Conservation (phyloP, 1,140 invertebrate species). For the Linepithema humile region DNA sequence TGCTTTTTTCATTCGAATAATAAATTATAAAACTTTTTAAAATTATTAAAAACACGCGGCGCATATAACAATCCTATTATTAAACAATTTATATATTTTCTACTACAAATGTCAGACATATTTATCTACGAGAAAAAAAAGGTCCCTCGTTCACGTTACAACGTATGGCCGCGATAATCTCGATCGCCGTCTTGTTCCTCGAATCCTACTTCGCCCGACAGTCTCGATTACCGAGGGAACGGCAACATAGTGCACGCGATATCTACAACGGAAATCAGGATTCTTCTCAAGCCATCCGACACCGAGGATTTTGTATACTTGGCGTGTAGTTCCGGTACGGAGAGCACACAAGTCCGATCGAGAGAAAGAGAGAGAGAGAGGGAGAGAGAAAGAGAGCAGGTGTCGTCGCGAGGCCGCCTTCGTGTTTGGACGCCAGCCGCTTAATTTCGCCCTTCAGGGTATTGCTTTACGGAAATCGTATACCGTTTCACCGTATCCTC, state of each 20-base stretch:
- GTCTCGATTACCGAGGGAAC: constrained; percentile 6
- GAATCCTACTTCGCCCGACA: background rate
- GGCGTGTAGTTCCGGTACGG: background rate
- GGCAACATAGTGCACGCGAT: background rate
- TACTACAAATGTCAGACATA: background rate
- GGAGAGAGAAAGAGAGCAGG: constrained; percentile 24
- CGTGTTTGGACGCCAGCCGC: constrained; percentile 24
- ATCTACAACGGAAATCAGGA: background rate
- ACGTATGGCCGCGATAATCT: background rate
- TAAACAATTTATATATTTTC: background rate
- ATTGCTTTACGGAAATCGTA: constrained; percentile 69
- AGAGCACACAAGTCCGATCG: background rate
- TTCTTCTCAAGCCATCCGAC: constrained; percentile 7
- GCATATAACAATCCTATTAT: background rate
- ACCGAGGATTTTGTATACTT: background rate
- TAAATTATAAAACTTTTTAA: background rate
- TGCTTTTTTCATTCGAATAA: background rate
- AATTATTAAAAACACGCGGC: background rate
- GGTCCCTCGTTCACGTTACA: background rate
- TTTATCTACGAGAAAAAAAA: background rate
- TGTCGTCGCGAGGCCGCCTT: constrained; percentile 25
- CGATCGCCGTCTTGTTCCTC: background rate
- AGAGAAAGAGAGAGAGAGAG: constrained; percentile 15
- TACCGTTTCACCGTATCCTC: constrained; percentile 19
- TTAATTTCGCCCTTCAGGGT: constrained; percentile 62